A percentile compares a stretch with the other conserved stretches of the same genome.
These are phyloP conservation scores for Lepidotrigona ventralis DNA, from an alignment of 1,140 invertebrate genomes.

Conservation along the genomic window DNA sequence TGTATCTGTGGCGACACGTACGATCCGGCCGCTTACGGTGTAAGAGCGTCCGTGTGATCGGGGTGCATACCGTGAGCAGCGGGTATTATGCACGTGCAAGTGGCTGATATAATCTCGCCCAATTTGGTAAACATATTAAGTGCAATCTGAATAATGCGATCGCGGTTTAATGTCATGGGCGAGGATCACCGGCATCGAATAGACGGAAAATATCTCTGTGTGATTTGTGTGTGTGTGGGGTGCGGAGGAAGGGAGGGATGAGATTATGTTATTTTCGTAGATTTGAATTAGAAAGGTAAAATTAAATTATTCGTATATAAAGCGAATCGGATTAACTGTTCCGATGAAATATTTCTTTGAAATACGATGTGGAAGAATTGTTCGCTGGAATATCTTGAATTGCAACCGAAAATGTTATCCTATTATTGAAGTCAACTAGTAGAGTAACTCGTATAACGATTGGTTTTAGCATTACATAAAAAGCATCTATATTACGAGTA, in stretches of 20 bases:
- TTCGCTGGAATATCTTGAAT: not conserved
- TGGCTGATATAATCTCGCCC: slow-evolving; percentile 68
- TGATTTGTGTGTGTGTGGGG: not conserved
- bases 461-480: too few relatives aligned
- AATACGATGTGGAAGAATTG: not conserved
- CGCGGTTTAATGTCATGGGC: slow-evolving; percentile 63
- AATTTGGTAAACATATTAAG: slow-evolving; percentile 74
- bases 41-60: slow-evolving; percentile 28
- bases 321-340: not conserved
- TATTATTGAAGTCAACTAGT: too few relatives aligned
- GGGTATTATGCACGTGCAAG: slow-evolving; percentile 66
- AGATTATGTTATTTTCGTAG: too few relatives aligned
- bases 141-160: slow-evolving; percentile 71
- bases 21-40: slow-evolving; percentile 14
- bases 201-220: slow-evolving; percentile 45
- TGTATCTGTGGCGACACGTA: not conserved
- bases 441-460: too few relatives aligned
- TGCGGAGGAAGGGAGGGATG: too few relatives aligned
- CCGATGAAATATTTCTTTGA: not conserved
- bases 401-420: too few relatives aligned
- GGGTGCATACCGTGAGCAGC: slow-evolving; percentile 38
- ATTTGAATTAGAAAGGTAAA: too few relatives aligned
- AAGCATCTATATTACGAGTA: too few relatives aligned
- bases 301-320: too few relatives aligned
- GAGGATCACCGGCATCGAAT: slow-evolving; percentile 44